Percentiles rank a stretch among this genome's conserved stretches.
These are phyloP conservation scores for Gymnocypris eckloni DNA, from an alignment of 2,797 vertebrate genomes.

Conservation along the genomic window DNA sequence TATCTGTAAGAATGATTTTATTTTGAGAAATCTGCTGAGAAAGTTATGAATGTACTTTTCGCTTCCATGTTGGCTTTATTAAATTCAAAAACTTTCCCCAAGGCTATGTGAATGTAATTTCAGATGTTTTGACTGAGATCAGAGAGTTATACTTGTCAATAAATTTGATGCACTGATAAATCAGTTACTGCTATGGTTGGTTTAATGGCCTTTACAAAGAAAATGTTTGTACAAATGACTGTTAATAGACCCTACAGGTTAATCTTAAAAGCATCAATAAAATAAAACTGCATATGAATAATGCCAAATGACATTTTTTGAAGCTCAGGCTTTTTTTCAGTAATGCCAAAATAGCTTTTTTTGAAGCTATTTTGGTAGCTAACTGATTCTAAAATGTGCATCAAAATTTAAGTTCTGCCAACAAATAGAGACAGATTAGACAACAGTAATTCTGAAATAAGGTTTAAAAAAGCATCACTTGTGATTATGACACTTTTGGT, in stretches of 20 bases:
- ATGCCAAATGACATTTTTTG: neutral
- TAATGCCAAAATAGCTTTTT: neutral
- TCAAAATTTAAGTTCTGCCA: neutral
- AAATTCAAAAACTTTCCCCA: neutral
- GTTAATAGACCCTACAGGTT: neutral
- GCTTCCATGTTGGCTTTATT: neutral
- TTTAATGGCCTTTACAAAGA: neutral
- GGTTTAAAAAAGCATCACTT: neutral
- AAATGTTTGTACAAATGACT: neutral
- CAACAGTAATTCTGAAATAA: neutral
- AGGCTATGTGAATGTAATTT: neutral
- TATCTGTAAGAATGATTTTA: neutral
- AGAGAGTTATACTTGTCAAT: neutral
- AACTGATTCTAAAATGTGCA: conserved; percentile 1
- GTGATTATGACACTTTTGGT: conserved; percentile 42
- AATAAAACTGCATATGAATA: conserved; percentile 4
- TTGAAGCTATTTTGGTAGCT: neutral
- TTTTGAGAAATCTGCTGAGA: neutral
- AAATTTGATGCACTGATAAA: conserved; percentile 5
- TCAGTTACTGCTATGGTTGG: neutral
- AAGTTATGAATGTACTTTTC: conserved; percentile 1
- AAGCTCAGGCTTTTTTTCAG: neutral
- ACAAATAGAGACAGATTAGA: neutral
- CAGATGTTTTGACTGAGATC: neutral
- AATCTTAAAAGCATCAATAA: neutral